A percentile compares a stretch with the other conserved stretches of the same genome.
Evolutionary conservation across 1,140 invertebrate species (phyloP).

Genomic region (Teleogryllus occipitalis): DNA sequence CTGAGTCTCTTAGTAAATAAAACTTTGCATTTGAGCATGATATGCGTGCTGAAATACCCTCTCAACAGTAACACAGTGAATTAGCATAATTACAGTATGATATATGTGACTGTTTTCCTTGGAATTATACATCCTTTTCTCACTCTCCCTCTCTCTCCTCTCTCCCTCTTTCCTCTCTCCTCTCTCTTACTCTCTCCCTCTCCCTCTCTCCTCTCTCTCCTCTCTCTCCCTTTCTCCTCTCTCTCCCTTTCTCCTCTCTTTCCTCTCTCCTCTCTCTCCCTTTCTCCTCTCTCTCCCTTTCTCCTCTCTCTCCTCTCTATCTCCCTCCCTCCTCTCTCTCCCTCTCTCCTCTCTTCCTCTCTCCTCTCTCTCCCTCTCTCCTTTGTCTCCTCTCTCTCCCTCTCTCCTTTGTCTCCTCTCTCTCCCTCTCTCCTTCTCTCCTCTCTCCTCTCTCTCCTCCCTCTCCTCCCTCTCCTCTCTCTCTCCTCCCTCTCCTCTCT

Average conservation of each 20-base stretch:
- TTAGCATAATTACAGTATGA: too few relatives aligned
- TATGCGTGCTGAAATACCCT: too few relatives aligned
- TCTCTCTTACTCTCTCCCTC: conserved; percentile 33
- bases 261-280: conserved; percentile 21
- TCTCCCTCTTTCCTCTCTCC: conserved; percentile 26
- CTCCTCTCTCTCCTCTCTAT: too few relatives aligned
- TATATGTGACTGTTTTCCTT: conserved; percentile 29
- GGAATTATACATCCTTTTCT: conserved; percentile 32
- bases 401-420: conserved; percentile 18
- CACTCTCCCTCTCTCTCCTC: conserved; percentile 32
- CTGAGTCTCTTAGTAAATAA: too few relatives aligned
- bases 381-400: conserved; percentile 24
- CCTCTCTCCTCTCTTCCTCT: conserved; percentile 27
- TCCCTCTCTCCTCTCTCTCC: conserved; percentile 29
- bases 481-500: not conserved
- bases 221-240: conserved; percentile 13
- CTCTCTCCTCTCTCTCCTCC: conserved; percentile 26
- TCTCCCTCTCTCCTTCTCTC: conserved; percentile 32
- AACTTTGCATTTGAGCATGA: too few relatives aligned
- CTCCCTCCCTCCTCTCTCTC: conserved; percentile 29
- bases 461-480: not conserved
- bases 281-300: conserved; percentile 25
- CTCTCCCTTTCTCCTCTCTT: conserved; percentile 23
- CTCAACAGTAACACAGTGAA: too few relatives aligned
- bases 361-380: not conserved